Conservation (phyloP, 2,113 vertebrate genomes). For the Protobothrops flavoviridis region DNA sequence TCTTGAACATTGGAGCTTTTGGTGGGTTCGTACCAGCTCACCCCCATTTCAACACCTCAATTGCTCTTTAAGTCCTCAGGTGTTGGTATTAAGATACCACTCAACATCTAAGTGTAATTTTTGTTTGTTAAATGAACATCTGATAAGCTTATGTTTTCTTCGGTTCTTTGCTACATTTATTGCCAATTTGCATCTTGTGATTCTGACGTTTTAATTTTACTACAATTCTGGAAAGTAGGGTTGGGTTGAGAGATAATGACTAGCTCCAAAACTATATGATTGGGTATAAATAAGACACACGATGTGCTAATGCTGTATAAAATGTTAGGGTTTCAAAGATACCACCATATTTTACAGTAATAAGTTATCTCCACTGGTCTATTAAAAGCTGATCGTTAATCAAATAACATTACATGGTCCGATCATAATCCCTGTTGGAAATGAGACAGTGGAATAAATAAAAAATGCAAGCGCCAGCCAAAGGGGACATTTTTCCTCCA, state of each 20-base stretch:
- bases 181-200: not conserved
- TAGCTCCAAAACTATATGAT: not conserved
- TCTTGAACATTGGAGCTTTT: not conserved
- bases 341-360: not conserved
- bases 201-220: not conserved
- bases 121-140: not conserved
- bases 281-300: not conserved
- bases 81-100: not conserved
- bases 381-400: not conserved
- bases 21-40: not conserved
- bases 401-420: not conserved
- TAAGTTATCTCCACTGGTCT: not conserved
- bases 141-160: not conserved
- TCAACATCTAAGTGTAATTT: not conserved
- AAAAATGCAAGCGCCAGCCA: not conserved
- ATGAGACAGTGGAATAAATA: not conserved
- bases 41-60: not conserved
- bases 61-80: not conserved
- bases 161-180: not conserved
- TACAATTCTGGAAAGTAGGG: not conserved
- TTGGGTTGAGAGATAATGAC: not conserved
- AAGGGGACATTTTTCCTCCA: not conserved
- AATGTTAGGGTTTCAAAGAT: not conserved
- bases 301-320: not conserved
- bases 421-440: not conserved